These are phyloP conservation scores for Cuculus canorus DNA, from an alignment of 2,797 vertebrate genomes.

Conservation along the genomic window DNA sequence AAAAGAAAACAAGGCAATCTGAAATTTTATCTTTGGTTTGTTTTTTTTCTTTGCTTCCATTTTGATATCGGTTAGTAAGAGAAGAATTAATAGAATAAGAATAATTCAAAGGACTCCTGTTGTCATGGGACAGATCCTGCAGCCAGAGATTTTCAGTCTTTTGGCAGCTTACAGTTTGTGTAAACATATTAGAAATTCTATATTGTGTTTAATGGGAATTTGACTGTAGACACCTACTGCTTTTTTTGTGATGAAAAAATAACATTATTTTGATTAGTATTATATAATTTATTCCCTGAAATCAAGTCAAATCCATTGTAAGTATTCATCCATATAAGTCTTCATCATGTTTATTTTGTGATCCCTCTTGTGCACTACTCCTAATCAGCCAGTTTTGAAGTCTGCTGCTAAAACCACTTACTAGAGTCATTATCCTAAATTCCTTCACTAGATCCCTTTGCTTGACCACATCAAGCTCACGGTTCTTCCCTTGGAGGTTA, in stretches of 20 bases:
- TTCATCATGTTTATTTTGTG: not conserved
- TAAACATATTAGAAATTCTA: not conserved
- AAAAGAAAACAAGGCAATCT: not conserved
- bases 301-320: not conserved
- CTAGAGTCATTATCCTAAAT: not conserved
- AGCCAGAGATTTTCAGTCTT: not conserved
- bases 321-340: not conserved
- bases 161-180: not conserved
- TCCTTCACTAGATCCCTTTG: not conserved
- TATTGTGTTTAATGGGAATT: not conserved
- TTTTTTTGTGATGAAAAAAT: not conserved
- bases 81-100: not conserved
- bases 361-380: not conserved
- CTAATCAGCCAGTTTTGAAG: not conserved
- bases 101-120: not conserved
- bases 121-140: not conserved
- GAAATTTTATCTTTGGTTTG: not conserved
- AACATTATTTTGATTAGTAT: not conserved
- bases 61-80: not conserved
- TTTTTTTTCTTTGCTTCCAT: not conserved
- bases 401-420: not conserved
- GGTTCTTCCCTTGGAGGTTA: not conserved
- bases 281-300: not conserved
- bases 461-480: not conserved
- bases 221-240: not conserved